Base-by-base conservation (phyloP, 92 coral and sea anemone species). In the Heliopora coerulea region DNA sequence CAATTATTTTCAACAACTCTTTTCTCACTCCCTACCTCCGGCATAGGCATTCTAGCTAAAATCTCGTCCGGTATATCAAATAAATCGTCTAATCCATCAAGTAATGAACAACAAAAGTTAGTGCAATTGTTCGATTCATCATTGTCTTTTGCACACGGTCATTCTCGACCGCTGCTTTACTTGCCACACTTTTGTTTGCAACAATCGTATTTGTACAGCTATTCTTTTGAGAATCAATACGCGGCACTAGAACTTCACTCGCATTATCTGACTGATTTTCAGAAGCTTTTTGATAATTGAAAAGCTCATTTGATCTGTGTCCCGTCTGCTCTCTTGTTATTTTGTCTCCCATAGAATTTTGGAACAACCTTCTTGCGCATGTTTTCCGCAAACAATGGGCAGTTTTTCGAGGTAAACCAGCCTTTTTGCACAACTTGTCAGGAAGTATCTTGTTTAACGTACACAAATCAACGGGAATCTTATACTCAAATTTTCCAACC, bases 381-480 rank as follows among this genome's bases (percentile, higher is more conserved):
- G 72, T 67, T 32, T 78, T 72, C 7, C 79, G 26, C 39, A 66
- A 75, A 59, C 83, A 83, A 62, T 84, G 81, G 34, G 84, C 75
- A 62, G 88, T 84, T 59, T 78, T 78, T 46, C 77, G 68, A 28
- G 76, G 56, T 41, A 84, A 74, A 49, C 81, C 84, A 13, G 88
- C 84, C 52, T 57, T 79, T 42, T 19, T 66, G 61, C 61, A 80
- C 64, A 84, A 60, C 42, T 79, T 84, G 62, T 80, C 82, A 50
- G 88, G 84, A 59, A 78, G 54, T n/a, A 79, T 65, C 52, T 65
- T 65, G 49, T 37, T 65, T 17, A 65, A 42, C 5, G 73, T 65
- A 19, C 54, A 18, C 48, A 65, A 21, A 20, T 60, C 26, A n/a
- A 68, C 58, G 54, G 60, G 63, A 68, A 63, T 34, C 24, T 68